A percentile compares a stretch with the other conserved stretches of the same genome.
These are phyloP conservation scores for Heterocephalus glaber DNA, from an alignment of 2,113 vertebrate species.

Conservation along the genomic window DNA sequence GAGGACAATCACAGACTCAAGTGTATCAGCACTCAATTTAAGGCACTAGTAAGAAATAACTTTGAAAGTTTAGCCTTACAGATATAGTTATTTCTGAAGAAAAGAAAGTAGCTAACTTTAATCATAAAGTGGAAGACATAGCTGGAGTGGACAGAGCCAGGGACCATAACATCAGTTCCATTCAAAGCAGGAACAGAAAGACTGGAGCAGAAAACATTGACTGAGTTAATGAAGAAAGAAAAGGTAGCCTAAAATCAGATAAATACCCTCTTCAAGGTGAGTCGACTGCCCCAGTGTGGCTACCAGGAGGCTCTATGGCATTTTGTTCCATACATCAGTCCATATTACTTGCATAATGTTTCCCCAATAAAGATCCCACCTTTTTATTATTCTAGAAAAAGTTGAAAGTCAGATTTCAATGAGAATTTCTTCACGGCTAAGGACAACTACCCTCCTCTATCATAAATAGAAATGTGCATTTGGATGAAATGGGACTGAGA, in stretches of 20 bases:
- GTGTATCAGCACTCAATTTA: no score
- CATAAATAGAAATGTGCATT: constrained; percentile 65
- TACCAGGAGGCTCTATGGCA: not conserved
- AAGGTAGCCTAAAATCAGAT: not conserved
- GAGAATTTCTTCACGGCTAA: constrained; percentile 56
- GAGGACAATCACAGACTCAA: not conserved
- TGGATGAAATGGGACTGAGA: constrained; percentile 64
- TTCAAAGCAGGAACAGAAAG: not conserved
- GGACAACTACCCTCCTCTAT: constrained; percentile 59
- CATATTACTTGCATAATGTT: not conserved
- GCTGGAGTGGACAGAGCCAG: not conserved
- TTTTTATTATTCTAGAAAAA: not conserved
- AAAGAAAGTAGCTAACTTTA: not conserved
- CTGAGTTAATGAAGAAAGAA: not conserved
- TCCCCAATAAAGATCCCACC: not conserved
- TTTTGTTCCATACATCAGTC: not conserved
- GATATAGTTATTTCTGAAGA: not conserved
- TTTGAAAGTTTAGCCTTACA: not conserved
- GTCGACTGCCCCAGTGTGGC: fast-evolving
- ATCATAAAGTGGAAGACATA: not conserved
- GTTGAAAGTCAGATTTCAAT: constrained; percentile 49
- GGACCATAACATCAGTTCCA: fast-evolving
- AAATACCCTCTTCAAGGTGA: not conserved
- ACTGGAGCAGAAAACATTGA: not conserved
- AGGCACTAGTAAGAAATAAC: not conserved